Base-by-base conservation (phyloP, 2,888 invertebrate genomes). In the Steromphala cineraria region DNA sequence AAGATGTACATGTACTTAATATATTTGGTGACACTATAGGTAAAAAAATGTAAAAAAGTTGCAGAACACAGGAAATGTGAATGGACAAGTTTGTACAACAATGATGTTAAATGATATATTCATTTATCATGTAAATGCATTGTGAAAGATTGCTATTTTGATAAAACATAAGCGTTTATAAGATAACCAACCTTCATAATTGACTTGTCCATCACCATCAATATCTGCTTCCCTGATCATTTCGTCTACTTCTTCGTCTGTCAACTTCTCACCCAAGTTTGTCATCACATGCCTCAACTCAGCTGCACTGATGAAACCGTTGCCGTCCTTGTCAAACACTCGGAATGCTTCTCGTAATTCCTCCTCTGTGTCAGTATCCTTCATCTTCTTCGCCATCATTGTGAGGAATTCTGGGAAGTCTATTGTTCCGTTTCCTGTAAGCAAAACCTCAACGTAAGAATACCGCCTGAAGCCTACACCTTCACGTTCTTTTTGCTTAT, bases 371-470 rank as follows among this genome's bases (percentile, higher is more conserved):
- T 99, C 99, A 89, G 99, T 99, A 95, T 99, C 99, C 95, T 99
- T 99, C 99, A 99, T 99, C 96, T 99, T 99, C 94, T 99, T 96
- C 93, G 99, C 99, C 99, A 99, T 99, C 99, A 99, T 99, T 94
- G 99, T 99, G 93, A 99, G 96, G 95, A 99, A 99, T 95, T 99
- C 99, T 92, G 99, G 99, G 95, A 99, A 99, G 95, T 99, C 99
- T 95, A 99, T 99, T 94, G 99, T 99, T 93, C 99, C 99, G 95
- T 99, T 99, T 93, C 99, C 98, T 99, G 53, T 15, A 52, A 53
- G 24, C 46, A 46, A 10, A 46, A 46, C 7, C 46, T 10, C 4
- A 46, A 10, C 7, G 46, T 46, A 10, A 46, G 13, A 5, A 10
- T 46, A 1, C 5, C 8, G 4, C 36, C 2, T 36, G 36, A 2